A percentile compares a stretch with the other conserved stretches of the same genome.
phyloP scores from a whole-genome alignment of 2,888 invertebrate genomes.

The Leistus spinibarbis region DNA sequence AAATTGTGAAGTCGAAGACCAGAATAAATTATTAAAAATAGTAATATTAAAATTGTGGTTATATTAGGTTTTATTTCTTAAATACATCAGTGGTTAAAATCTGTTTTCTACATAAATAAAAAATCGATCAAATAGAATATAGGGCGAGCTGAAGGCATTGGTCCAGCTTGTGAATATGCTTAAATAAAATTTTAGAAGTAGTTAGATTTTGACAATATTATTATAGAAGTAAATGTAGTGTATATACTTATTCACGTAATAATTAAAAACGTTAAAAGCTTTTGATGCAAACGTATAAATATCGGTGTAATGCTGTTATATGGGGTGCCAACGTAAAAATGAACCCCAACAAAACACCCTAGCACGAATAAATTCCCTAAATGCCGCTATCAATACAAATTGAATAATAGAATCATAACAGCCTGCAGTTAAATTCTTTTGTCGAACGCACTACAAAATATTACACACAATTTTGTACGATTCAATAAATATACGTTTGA shows the following conservation, averaged over 20 bases:
- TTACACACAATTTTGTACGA: background rate
- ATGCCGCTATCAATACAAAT: background rate
- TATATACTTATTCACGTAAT: background rate
- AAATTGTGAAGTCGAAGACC: too few species aligned
- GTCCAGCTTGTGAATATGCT: too few species aligned
- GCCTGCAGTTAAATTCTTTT: background rate
- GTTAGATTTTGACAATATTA: too few species aligned
- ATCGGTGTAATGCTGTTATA: background rate
- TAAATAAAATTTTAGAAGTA: too few species aligned
- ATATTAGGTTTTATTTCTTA: too few species aligned
- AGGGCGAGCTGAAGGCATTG: too few species aligned
- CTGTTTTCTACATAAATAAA: too few species aligned
- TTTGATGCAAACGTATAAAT: background rate
- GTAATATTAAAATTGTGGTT: too few species aligned
- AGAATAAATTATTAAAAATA: too few species aligned
- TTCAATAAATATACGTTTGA: background rate
- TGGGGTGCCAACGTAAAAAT: background rate
- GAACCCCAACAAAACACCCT: background rate
- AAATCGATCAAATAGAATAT: too few species aligned
- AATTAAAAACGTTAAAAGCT: background rate
- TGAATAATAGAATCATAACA: background rate
- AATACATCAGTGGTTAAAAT: too few species aligned
- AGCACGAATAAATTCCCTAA: background rate
- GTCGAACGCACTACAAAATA: background rate
- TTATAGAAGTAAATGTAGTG: too few species aligned